A percentile compares a stretch with the other conserved stretches of the same genome.
Evolutionary conservation across 2,888 invertebrate genomes (phyloP).

Genomic region (Lumbricus terrestris): DNA sequence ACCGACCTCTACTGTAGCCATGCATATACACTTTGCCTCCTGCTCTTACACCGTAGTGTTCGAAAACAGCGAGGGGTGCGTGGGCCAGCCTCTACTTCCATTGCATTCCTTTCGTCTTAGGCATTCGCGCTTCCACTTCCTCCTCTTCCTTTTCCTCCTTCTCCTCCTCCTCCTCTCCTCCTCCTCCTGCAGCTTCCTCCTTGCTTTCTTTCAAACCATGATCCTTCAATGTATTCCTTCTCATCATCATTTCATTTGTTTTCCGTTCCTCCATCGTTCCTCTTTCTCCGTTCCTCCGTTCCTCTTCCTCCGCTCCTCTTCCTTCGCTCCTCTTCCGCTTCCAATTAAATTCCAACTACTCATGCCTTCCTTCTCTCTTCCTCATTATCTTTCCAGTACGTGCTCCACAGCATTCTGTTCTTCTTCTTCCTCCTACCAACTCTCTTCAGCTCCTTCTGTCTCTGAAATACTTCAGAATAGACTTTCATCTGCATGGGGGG

Average conservation of each 20-base stretch:
- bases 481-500: background rate
- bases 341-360: background rate
- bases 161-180: no score
- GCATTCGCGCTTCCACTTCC: background rate
- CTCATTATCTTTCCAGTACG: background rate
- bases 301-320: background rate
- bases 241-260: no score
- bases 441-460: background rate
- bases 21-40: background rate
- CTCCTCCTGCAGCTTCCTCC: background rate
- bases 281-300: no score
- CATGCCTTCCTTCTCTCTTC: background rate
- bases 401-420: background rate
- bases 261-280: no score
- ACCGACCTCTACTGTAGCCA: background rate
- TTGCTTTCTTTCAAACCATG: background rate
- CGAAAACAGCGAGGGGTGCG: background rate
- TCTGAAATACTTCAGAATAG: background rate
- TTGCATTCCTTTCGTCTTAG: background rate
- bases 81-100: background rate
- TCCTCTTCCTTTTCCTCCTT: background rate
- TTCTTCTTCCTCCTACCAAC: background rate
- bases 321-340: background rate
- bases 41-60: background rate
- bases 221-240: background rate